These are phyloP conservation scores for Tachina grossa DNA, from an alignment of 2,888 invertebrate genomes.

Conservation along the genomic window DNA sequence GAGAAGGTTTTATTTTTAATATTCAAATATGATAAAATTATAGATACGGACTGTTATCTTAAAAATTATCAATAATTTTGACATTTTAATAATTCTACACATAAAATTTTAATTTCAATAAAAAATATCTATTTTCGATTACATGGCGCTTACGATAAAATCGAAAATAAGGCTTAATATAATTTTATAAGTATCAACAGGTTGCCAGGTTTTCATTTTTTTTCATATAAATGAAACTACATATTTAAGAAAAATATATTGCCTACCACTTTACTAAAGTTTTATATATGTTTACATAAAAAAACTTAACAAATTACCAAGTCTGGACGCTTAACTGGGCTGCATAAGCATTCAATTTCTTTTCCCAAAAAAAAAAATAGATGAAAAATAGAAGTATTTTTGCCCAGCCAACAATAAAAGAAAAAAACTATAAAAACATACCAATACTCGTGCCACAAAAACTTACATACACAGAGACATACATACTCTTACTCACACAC, in stretches of 20 bases:
- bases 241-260: background rate
- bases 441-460: constrained; percentile 47
- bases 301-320: constrained; percentile 57
- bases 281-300: background rate
- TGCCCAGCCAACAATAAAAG: constrained; percentile 39
- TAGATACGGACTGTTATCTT: too few relatives aligned
- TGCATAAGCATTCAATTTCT: constrained; percentile 69
- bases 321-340: constrained; percentile 65
- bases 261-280: background rate
- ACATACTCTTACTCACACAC: background rate
- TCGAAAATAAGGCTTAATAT: too few relatives aligned
- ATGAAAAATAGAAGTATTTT: constrained; percentile 43
- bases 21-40: too few relatives aligned
- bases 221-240: too few relatives aligned
- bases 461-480: constrained; percentile 22
- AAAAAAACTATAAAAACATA: constrained; percentile 29
- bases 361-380: constrained; percentile 25
- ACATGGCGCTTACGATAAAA: too few relatives aligned
- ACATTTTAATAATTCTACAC: too few relatives aligned
- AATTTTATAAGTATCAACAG: too few relatives aligned
- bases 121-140: too few relatives aligned
- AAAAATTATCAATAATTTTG: too few relatives aligned
- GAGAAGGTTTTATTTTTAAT: too few relatives aligned
- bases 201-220: too few relatives aligned
- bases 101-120: too few relatives aligned